Conservation (phyloP, 2,113 vertebrate genomes). For the Tyrannus savana region DNA sequence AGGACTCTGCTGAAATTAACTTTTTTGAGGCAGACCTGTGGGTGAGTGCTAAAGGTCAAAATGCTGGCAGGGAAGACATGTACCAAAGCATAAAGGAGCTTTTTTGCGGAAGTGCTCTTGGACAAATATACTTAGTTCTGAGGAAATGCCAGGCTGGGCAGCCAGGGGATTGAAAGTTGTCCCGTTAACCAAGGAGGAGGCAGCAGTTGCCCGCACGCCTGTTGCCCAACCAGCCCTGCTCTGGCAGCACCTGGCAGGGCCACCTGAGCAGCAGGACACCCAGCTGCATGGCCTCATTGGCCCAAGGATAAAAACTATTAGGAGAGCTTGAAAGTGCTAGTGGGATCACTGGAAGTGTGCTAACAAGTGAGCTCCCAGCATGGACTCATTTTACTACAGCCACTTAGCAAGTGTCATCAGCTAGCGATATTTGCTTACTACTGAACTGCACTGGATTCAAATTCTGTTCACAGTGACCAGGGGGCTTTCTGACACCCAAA, state of each 20-base stretch:
- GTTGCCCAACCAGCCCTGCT: not conserved
- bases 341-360: rapidly evolving
- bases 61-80: conserved; percentile 12
- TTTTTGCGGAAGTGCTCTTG: conserved; percentile 52
- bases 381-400: not conserved
- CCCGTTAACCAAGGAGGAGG: not conserved
- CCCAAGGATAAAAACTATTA: not conserved
- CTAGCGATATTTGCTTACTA: not conserved
- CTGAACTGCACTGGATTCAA: not conserved
- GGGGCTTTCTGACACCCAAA: not conserved
- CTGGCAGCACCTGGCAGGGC: not conserved
- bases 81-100: conserved; percentile 5
- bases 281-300: rapidly evolving
- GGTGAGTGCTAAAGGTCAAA: conserved; percentile 28
- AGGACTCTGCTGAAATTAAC: not conserved
- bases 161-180: not conserved
- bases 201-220: rapidly evolving
- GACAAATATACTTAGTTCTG: not conserved
- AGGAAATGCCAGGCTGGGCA: not conserved
- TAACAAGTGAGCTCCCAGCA: not conserved
- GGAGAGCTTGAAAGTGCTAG: not conserved
- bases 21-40: not conserved
- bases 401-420: not conserved
- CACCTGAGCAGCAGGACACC: not conserved
- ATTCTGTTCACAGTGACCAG: not conserved